Evolutionary conservation across 2,113 vertebrate species (phyloP).

Genomic region (Scophthalmus maximus): DNA sequence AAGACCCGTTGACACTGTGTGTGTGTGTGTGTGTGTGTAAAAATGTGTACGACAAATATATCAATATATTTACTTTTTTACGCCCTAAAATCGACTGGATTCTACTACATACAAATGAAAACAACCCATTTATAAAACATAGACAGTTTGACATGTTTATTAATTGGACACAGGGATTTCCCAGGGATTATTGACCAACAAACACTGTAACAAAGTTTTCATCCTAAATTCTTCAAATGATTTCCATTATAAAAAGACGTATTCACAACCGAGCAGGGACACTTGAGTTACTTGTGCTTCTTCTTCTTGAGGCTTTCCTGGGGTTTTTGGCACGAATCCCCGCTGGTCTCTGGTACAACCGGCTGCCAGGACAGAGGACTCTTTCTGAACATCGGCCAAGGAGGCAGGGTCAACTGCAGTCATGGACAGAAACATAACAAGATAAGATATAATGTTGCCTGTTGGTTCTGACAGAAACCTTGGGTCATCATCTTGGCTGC

Average conservation of each 20-base stretch:
- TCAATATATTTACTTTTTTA: no score
- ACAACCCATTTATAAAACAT: slow-evolving; percentile 23
- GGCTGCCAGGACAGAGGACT: slow-evolving; percentile 94
- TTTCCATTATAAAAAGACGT: slow-evolving; percentile 46
- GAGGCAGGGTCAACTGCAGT: slow-evolving; percentile 92
- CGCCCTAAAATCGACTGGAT: background rate
- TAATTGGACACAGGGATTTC: background rate
- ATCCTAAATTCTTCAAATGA: slow-evolving; percentile 12
- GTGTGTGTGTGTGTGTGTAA: background rate
- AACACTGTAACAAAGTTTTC: slow-evolving; percentile 45
- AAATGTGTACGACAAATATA: no score
- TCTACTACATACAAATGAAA: slow-evolving; percentile 7
- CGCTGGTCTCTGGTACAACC: slow-evolving; percentile 81
- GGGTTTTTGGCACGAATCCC: slow-evolving; percentile 88
- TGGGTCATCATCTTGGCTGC: background rate
- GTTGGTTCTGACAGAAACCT: background rate
- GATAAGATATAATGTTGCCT: background rate
- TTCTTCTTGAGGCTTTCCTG: slow-evolving; percentile 90
- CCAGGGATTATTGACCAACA: slow-evolving; percentile 16
- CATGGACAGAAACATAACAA: background rate
- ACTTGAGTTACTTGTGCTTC: slow-evolving; percentile 88
- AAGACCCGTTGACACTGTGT: no score
- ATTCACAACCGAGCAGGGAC: background rate
- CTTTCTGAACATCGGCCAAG: slow-evolving; percentile 95
- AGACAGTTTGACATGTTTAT: background rate